A percentile compares a stretch with the other conserved stretches of the same genome.
Evolutionary conservation across 1,140 invertebrate genomes (phyloP).

Genomic region (Cephus cinctus): DNA sequence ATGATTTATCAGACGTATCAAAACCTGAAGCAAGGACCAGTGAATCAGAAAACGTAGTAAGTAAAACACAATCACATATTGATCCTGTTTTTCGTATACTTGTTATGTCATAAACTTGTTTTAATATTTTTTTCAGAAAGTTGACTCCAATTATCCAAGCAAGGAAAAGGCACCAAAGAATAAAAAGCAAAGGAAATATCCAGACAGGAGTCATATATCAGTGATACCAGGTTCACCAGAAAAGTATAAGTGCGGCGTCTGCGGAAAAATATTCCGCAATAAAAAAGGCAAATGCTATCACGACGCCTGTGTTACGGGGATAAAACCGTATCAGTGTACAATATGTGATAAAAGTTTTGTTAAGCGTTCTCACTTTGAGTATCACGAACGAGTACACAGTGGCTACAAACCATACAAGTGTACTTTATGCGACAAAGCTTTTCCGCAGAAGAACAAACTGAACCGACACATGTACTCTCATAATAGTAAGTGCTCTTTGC

Average conservation of each 20-base stretch:
- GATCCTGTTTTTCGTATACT: no score
- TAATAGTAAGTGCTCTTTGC: constrained; percentile 27
- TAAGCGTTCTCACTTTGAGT: constrained; percentile 49
- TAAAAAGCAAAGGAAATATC: constrained; percentile 19
- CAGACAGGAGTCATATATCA: constrained; percentile 41
- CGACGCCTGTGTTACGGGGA: constrained; percentile 41
- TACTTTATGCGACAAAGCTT: constrained; percentile 63
- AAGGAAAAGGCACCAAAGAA: constrained; percentile 9
- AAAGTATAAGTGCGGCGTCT: constrained; percentile 41
- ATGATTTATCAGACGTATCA: no score
- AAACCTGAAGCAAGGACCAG: no score
- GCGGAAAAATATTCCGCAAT: constrained; percentile 41
- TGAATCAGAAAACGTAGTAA: no score
- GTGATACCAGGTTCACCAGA: constrained; percentile 35
- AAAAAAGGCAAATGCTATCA: constrained; percentile 48
- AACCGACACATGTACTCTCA: constrained; percentile 76
- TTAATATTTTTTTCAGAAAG: constrained; percentile 6
- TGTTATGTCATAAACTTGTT: no score
- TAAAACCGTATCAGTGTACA: constrained; percentile 43
- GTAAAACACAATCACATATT: no score
- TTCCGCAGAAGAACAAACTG: constrained; percentile 57
- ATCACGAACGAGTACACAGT: constrained; percentile 68
- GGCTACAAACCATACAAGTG: constrained; percentile 80
- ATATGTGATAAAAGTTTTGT: constrained; percentile 45
- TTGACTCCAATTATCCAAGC: neutral